Percentiles rank a stretch among this genome's conserved stretches.
phyloP scores from a whole-genome alignment of 2,113 vertebrate genomes.

The Forbesichthys papilliferus region DNA sequence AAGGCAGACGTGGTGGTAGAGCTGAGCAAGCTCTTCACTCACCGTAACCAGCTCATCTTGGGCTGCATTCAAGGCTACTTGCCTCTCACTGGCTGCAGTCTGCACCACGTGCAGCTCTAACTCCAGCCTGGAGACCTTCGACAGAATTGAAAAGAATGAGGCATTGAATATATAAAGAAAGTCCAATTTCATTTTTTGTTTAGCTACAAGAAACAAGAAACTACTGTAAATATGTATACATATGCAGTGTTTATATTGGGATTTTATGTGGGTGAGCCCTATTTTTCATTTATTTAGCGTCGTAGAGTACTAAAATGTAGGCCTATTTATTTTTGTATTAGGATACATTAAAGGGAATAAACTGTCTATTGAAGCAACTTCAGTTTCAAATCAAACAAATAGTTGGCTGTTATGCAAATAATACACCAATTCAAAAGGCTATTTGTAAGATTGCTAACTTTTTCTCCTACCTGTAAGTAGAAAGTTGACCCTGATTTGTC shows the following conservation, averaged over 20 bases:
- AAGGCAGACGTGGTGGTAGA: constrained; percentile 96
- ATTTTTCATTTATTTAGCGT: too few relatives aligned
- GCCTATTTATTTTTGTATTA: too few relatives aligned
- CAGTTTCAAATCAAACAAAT: too few relatives aligned
- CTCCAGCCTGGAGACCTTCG: constrained; percentile 76
- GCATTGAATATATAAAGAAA: not conserved
- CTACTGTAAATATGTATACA: not conserved
- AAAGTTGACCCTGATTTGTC: too few relatives aligned
- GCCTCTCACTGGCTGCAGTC: constrained; percentile 81
- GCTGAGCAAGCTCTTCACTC: constrained; percentile 95
- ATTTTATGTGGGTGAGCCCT: not conserved
- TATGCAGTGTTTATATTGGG: not conserved
- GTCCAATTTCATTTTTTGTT: too few relatives aligned
- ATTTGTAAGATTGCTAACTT: too few relatives aligned
- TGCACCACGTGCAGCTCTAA: constrained; percentile 82
- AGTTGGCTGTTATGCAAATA: too few relatives aligned
- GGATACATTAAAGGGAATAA: too few relatives aligned
- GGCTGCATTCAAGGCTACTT: constrained; percentile 85
- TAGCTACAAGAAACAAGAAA: not conserved
- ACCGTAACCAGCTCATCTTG: constrained; percentile 94
- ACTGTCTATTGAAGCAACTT: too few relatives aligned
- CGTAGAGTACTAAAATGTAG: too few relatives aligned
- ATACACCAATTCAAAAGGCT: too few relatives aligned
- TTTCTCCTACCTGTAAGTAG: too few relatives aligned
- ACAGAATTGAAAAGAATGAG: not conserved